These are phyloP conservation scores for Teleogryllus occipitalis DNA, from an alignment of 1,140 invertebrate genomes.

Conservation along the genomic window DNA sequence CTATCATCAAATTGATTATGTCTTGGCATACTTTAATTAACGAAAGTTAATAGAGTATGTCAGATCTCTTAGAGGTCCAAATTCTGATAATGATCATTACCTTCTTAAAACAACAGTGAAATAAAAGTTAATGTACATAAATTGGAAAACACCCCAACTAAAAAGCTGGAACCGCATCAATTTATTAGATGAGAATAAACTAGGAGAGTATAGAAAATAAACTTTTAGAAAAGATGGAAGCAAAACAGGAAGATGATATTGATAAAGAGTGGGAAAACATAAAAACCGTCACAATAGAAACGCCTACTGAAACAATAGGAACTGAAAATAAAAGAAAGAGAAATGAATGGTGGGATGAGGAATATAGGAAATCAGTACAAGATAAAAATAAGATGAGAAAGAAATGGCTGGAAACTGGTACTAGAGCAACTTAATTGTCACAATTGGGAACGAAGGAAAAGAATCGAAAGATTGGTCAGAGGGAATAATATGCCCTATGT, in stretches of 20 bases:
- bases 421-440: too few species aligned
- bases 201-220: neutral
- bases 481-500: too few species aligned
- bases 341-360: neutral
- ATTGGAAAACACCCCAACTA: neutral
- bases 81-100: neutral
- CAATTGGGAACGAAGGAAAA: too few species aligned
- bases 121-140: neutral
- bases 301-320: neutral
- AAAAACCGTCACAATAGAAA: neutral
- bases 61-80: neutral
- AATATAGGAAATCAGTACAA: neutral
- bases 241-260: neutral
- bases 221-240: neutral
- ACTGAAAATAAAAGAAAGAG: neutral
- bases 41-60: neutral
- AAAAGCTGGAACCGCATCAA: neutral
- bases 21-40: neutral
- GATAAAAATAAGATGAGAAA: neutral
- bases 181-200: neutral
- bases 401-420: too few species aligned
- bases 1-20: neutral
- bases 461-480: too few species aligned
- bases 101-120: neutral
- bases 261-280: neutral